Conservation (phyloP, 2,797 vertebrate genomes). For the Anguilla anguilla region DNA sequence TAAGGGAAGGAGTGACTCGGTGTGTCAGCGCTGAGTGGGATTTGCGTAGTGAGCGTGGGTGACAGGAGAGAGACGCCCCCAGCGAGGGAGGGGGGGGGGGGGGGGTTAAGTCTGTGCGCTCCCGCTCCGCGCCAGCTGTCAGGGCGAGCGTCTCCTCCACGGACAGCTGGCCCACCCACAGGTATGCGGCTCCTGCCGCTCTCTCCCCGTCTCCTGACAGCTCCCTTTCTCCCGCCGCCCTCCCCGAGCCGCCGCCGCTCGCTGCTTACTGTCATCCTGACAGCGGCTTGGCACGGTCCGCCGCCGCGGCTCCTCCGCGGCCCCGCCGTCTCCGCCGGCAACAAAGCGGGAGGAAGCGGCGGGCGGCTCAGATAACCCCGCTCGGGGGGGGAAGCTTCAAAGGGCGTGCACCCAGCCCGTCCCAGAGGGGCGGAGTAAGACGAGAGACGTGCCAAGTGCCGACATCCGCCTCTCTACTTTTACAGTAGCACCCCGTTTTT, state of each 20-base stretch:
- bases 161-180: slow-evolving; percentile 75
- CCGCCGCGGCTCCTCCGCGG: slow-evolving; percentile 49
- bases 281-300: slow-evolving; percentile 48
- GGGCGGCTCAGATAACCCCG: slow-evolving; percentile 61
- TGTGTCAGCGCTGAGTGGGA: slow-evolving; percentile 62
- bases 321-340: slow-evolving; percentile 45
- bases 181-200: slow-evolving; percentile 67
- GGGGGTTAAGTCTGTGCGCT: slow-evolving; percentile 52
- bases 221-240: slow-evolving; percentile 56
- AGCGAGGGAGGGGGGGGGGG: slow-evolving; percentile 46
- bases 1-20: slow-evolving; percentile 55
- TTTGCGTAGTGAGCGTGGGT: slow-evolving; percentile 73
- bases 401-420: slow-evolving; percentile 49
- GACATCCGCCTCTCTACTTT: slow-evolving; percentile 34
- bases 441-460: slow-evolving; percentile 43
- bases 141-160: slow-evolving; percentile 64
- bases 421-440: slow-evolving; percentile 30
- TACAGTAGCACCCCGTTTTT: slow-evolving; percentile 32
- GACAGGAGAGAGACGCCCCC: slow-evolving; percentile 70
- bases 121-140: slow-evolving; percentile 61
- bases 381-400: slow-evolving; percentile 54
- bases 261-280: slow-evolving; percentile 31
- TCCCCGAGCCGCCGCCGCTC: slow-evolving; percentile 48
- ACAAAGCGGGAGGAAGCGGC: slow-evolving; percentile 53
- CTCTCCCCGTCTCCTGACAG: slow-evolving; percentile 60